Evolutionary conservation across 2,797 vertebrate species (phyloP), one percentile per base, ranked within the genome.

Genomic region (Champsocephalus esox): DNA sequence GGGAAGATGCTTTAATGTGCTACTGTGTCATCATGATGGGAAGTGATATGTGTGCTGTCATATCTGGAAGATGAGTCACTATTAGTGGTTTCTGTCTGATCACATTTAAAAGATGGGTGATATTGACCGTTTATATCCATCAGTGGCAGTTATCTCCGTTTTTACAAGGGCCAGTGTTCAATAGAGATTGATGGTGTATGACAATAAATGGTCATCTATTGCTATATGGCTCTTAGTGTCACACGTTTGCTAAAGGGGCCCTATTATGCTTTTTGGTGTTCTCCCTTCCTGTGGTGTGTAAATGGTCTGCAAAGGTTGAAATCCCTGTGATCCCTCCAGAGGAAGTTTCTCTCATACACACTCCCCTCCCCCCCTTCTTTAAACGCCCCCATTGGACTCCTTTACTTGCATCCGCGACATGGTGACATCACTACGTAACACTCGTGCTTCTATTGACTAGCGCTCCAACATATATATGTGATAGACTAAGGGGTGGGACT

Each of bases 1-100:
- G 43, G 72, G 63, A 61, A 66, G 72, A 88, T 57, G 83, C 74
- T 66, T 70, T 81, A 57, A 86, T 87, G 88, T 71, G 90, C 90
- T 85, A 91, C 88, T 70, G 87, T 90, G 85, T 83, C 86, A 81
- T 78, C 49, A 76, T n/a, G 48, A 80, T 43, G 38, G 55, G 77
- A 75, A 80, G 79, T 3, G 19, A 78, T 73, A 55, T 3, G 56
- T 58, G 78, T 19, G n/a, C 45, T 1, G 3, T 55, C 70, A 61
- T 75, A 86, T 82, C 57, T 24, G 70, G 43, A 55, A 28, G 63
- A 17, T 73, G 80, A 86, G 67, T 87, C 83, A 84, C 81, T 90
- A 52, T 79, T 79, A 81, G 74, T 60, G 16, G 45, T 63, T 63
- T 79, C 55, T 73, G 34, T 75, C 75, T 28, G 6, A 75, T 85